phyloP scores from a whole-genome alignment of 92 coral and sea anemone species.

The Anthopleura xanthogrammica region DNA sequence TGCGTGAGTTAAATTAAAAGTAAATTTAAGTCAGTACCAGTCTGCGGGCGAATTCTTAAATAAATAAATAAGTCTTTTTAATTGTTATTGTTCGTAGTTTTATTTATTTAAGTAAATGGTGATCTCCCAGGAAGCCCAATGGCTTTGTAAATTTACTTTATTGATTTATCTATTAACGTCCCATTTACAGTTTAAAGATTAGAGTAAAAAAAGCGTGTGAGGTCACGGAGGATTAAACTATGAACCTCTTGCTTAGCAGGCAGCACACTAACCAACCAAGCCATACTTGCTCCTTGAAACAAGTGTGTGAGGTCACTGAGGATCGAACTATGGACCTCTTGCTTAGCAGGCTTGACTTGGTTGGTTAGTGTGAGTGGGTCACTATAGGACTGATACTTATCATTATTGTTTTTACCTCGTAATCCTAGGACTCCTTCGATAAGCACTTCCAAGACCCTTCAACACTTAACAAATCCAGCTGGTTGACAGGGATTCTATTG shows the following conservation, averaged over 20 bases:
- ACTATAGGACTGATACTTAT: too few species aligned
- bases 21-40: not conserved
- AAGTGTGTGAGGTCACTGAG: not conserved
- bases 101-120: not conserved
- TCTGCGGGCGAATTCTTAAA: too few species aligned
- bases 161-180: not conserved
- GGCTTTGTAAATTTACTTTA: too few species aligned
- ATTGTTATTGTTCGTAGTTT: not conserved
- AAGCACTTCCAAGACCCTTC: slow-evolving; percentile 58
- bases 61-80: too few species aligned
- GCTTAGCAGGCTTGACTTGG: not conserved
- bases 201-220: not conserved
- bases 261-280: not conserved
- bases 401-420: not conserved
- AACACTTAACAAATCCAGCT: slow-evolving; percentile 44
- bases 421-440: slow-evolving; percentile 66
- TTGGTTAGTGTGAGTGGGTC: too few species aligned
- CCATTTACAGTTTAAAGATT: not conserved
- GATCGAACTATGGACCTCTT: not conserved
- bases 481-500: slow-evolving; percentile 69
- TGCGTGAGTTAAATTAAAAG: not conserved
- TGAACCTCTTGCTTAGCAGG: not conserved
- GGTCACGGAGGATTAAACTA: not conserved
- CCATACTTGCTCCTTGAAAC: not conserved
- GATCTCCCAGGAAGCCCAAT: not conserved